Percentiles rank a stretch among this genome's conserved stretches.
Conservation (phyloP, 30 jellyfish, hydroid and myxozoan genomes). For the Morbakka virulenta region DNA sequence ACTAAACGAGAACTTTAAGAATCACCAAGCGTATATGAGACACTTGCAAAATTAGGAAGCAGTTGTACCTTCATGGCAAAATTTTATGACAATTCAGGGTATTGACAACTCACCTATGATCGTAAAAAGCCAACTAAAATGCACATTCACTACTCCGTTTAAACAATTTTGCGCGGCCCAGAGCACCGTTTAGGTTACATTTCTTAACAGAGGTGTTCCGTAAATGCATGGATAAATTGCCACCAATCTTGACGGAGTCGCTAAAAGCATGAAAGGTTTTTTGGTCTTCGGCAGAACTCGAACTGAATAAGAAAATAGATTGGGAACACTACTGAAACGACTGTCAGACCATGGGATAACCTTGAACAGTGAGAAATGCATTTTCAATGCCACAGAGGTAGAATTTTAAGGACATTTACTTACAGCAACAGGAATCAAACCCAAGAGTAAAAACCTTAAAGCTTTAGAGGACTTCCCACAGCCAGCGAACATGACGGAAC, state of each 20-base stretch:
- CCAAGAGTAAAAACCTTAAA: constrained; percentile 4
- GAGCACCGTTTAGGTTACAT: constrained; percentile 33
- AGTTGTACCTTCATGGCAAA: too few species aligned
- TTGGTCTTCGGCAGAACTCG: not conserved
- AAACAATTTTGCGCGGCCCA: constrained; percentile 32
- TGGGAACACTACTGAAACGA: not conserved
- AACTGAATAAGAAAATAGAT: not conserved
- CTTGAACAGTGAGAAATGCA: constrained; percentile 14
- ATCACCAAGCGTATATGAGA: too few species aligned
- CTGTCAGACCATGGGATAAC: constrained; percentile 3
- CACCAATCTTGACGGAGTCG: not conserved
- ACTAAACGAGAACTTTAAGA: too few species aligned
- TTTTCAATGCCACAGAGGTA: not conserved
- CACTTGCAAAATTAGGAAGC: too few species aligned
- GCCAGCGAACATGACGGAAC: constrained; percentile 31
- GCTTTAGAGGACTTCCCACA: constrained; percentile 23
- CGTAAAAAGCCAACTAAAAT: constrained; percentile 13
- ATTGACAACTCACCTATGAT: too few species aligned
- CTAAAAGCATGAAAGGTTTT: constrained; percentile 5
- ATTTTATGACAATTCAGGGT: too few species aligned
- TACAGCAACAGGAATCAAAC: constrained; percentile 13
- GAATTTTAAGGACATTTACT: constrained; percentile 34
- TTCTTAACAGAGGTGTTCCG: constrained; percentile 21
- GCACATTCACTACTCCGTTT: constrained; percentile 44
- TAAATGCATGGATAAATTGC: not conserved